These are phyloP conservation scores for Tenebrio molitor DNA, from an alignment of 1,140 invertebrate species.

Conservation along the genomic window DNA sequence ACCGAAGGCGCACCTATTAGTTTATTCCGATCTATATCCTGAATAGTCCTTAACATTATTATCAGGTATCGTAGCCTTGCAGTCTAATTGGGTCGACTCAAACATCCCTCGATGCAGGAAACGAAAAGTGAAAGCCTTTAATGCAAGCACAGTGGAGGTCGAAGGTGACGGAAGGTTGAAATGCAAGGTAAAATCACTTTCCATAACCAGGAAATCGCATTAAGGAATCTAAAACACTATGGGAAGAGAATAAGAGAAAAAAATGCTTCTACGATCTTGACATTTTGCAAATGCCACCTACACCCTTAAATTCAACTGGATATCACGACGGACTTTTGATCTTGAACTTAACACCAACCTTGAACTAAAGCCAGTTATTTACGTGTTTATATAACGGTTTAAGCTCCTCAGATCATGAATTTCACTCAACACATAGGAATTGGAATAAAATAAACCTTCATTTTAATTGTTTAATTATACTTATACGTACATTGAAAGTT, in stretches of 20 bases:
- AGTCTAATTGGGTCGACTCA: neutral
- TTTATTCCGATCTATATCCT: neutral
- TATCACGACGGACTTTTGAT: slow-evolving; percentile 41
- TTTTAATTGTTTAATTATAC: neutral
- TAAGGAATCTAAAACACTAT: slow-evolving; percentile 15
- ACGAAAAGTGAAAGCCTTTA: slow-evolving; percentile 37
- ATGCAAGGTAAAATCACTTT: slow-evolving; percentile 51
- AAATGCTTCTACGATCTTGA: slow-evolving; percentile 51
- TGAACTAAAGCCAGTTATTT: slow-evolving; percentile 48
- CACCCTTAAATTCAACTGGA: slow-evolving; percentile 45
- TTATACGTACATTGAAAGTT: too few relatives aligned
- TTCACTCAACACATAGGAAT: slow-evolving; percentile 27
- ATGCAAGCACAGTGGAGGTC: slow-evolving; percentile 47
- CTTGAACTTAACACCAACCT: slow-evolving; percentile 52
- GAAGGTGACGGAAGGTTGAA: slow-evolving; percentile 52
- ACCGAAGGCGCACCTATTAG: neutral
- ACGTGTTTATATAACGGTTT: slow-evolving; percentile 38
- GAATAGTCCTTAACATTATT: slow-evolving; percentile 38
- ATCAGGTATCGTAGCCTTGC: slow-evolving; percentile 37
- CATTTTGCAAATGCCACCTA: slow-evolving; percentile 57
- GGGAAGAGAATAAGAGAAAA: slow-evolving; percentile 23
- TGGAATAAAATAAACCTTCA: slow-evolving; percentile 10
- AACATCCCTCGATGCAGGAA: slow-evolving; percentile 47
- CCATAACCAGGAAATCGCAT: slow-evolving; percentile 48
- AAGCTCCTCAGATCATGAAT: neutral